Evolutionary conservation across 2,888 invertebrate genomes (phyloP), one percentile per base, ranked within the genome.

Genomic region (Parnassius smintheus): DNA sequence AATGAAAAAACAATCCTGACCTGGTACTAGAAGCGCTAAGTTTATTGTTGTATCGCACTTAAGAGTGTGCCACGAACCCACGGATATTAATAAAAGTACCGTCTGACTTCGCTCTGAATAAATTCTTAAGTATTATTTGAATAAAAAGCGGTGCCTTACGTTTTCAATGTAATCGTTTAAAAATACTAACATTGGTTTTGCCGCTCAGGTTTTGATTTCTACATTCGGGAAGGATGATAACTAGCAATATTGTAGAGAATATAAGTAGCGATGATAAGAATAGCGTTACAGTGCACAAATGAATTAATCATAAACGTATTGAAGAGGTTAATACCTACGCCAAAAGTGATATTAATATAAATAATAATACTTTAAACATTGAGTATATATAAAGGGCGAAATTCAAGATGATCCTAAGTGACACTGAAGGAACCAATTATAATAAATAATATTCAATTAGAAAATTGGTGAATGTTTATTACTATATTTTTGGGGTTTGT

Each of bases 281-380:
- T 64, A 62, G 65, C 59, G 63, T 45, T 44, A 60, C 59, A 59
- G 66, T 67, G 67, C 63, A 69, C 60, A 59, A 59, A 9, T 13
- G 62, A 45, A 59, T 53, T 65, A 60, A 59, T 58, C 55, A 68
- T 56, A 64, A 65, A 66, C 63, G 55, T 51, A 48, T 56, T 58
- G 57, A 55, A 61, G 48, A 63, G 52, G 62, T 63, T 65, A 55
- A 66, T 67, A 25, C 25, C 25, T 25, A 66, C 66, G 69, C 72
- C 71, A 75, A 81, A 85, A 82, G 87, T 87, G 87, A 86, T 87
- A 86, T 76, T 87, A 87, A 78, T 73, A 66, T 86, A 83, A 78
- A 76, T 74, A 55, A 57, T 61, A 61, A 64, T 49, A 61, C 71
- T 72, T 66, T 71, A 75, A 57, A 70, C 62, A 70, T 74, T 70